phyloP scores from a whole-genome alignment of 2,888 invertebrate species.

The Nomada hirtipes region DNA sequence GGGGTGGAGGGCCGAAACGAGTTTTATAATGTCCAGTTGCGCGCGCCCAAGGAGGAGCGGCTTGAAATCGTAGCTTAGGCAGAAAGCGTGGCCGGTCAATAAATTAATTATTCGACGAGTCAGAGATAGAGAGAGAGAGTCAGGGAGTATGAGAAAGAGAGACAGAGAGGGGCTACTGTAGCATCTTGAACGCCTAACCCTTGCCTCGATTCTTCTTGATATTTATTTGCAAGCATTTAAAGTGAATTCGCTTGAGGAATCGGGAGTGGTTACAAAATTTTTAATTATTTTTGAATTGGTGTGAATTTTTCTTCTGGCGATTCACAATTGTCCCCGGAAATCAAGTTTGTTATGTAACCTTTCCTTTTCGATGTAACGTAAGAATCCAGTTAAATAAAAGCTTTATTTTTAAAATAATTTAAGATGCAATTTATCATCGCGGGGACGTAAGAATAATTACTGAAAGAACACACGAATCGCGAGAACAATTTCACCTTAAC shows the following conservation, averaged over 20 bases:
- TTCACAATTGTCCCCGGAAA: no score
- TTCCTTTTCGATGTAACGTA: no score
- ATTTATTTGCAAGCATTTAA: conserved; percentile 47
- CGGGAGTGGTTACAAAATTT: no score
- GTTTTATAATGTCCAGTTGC: conserved; percentile 68
- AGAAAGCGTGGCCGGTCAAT: conserved; percentile 54
- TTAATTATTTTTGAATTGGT: no score
- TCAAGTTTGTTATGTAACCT: no score
- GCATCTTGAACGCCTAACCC: not conserved
- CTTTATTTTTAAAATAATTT: no score
- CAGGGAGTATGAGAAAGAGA: not conserved
- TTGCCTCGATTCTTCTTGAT: not conserved
- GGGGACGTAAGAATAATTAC: no score
- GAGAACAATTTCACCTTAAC: conserved; percentile 49
- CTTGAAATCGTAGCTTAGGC: conserved; percentile 54
- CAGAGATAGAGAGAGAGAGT: not conserved
- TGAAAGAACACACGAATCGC: conserved; percentile 13
- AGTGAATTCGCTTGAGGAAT: conserved; percentile 6
- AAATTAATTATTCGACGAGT: conserved; percentile 67
- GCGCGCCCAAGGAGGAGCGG: conserved; percentile 34
- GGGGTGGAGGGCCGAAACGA: conserved; percentile 51
- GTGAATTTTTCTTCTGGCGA: no score
- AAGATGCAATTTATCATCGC: no score
- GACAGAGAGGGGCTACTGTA: not conserved
- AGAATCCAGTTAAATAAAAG: no score